Base-by-base conservation (phyloP, 2,113 vertebrate genomes). In the Hyperopisus bebe region DNA sequence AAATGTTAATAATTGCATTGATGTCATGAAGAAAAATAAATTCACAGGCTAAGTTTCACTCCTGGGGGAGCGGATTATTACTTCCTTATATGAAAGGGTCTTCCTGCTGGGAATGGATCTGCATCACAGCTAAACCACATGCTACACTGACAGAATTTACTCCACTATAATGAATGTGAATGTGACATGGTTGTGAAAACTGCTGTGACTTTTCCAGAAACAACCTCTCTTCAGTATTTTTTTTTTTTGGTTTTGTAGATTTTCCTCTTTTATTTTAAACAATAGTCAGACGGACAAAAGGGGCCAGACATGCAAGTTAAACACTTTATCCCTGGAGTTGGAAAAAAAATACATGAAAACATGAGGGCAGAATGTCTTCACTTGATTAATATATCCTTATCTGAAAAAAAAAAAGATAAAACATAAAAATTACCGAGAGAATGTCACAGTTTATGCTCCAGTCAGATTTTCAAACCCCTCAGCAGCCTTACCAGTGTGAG, bases 241-340 rank as follows among this genome's bases (percentile, higher is more conserved):
- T 47, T 62, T 88, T 39, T 90, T 47, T 62, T 42, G 84, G 87
- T 90, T 87, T 86, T 17, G 7, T 74, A 66, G 55, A 19, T 53
- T 74, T 80, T 47, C 35, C n/a, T 44, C 53, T 83, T 80, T 89
- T 66, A 53, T 80, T 82, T 53, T 88, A 70, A 58, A 74, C 80
- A 42, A 46, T 62, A 58, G 27, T 35, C 53, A 84, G 27, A 74
- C 70, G n/a, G 55, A 87, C 24, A 77, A 86, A 90, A 80, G 74
- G 89, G 87, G 91, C 89, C 89, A 91, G 89, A 93, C 93, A 94
- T 94, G 93, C 94, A 92, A 91, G 89, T 85, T 88, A 87, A 91
- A 93, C 89, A 92, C 88, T 91, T 91, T 80, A 92, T 95, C 93
- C 92, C 92, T 91, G n/a, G 88, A 91, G 90, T 92, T 91, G 58